phyloP scores from a whole-genome alignment of 2,888 invertebrate species.

The Torymus aiolomorphi region DNA sequence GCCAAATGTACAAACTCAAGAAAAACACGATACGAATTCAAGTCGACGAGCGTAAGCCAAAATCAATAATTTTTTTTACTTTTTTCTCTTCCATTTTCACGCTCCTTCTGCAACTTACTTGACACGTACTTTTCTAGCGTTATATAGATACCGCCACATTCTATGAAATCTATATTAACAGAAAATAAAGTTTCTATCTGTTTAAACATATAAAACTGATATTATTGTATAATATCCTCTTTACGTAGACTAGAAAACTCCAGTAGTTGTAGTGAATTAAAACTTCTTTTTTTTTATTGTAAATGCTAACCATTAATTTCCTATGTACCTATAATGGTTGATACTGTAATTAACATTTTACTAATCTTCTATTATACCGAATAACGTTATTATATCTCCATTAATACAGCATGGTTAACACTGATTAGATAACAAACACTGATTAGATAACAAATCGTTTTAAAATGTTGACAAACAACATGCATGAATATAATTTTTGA shows the following conservation, averaged over 20 bases:
- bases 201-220: constrained; percentile 6
- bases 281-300: no score
- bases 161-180: not conserved
- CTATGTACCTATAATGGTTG: no score
- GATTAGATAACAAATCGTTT: no score
- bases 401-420: no score
- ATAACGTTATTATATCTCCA: no score
- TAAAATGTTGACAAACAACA: no score
- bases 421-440: no score
- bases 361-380: no score
- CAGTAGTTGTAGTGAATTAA: not conserved
- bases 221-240: constrained; percentile 12
- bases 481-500: no score
- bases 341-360: no score
- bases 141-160: not conserved
- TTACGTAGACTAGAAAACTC: constrained; percentile 16
- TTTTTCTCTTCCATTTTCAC: not conserved
- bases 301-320: no score
- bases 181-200: not conserved
- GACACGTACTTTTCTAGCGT: not conserved
- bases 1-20: constrained; percentile 42
- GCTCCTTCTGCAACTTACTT: not conserved
- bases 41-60: constrained; percentile 50
- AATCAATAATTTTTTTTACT: constrained; percentile 28
- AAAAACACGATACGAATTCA: constrained; percentile 31